Percentiles rank a stretch among this genome's conserved stretches.
These are phyloP conservation scores for Pachypanchax playfairii DNA, from an alignment of 2,113 vertebrate genomes.

Conservation along the genomic window DNA sequence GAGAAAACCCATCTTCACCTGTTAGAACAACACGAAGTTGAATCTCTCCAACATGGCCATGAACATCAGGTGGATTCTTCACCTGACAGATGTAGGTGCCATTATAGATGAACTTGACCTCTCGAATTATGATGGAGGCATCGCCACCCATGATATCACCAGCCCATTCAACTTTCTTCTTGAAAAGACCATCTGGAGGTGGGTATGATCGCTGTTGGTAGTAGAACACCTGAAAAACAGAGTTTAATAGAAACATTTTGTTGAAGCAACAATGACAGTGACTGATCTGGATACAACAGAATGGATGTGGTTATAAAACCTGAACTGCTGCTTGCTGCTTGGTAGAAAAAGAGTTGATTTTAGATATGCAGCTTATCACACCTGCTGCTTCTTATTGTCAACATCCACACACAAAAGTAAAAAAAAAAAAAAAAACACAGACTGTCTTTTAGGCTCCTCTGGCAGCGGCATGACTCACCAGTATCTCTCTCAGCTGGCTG, in stretches of 20 bases:
- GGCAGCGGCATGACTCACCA: conserved; percentile 62
- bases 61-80: conserved; percentile 90
- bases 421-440: conserved; percentile 9
- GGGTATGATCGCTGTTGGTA: conserved; percentile 80
- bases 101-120: conserved; percentile 87
- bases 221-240: conserved; percentile 84
- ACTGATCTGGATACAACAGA: neutral
- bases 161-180: conserved; percentile 82
- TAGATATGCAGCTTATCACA: conserved; percentile 6
- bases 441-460: conserved; percentile 42
- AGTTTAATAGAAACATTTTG: neutral
- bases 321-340: neutral
- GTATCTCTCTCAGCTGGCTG: conserved; percentile 43
- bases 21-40: conserved; percentile 82
- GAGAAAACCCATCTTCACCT: conserved; percentile 61
- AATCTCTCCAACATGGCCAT: conserved; percentile 84
- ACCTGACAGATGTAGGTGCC: conserved; percentile 93
- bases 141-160: conserved; percentile 84
- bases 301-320: neutral
- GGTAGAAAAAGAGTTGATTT: conserved; percentile 7
- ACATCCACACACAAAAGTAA: conserved; percentile 23
- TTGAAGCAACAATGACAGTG: neutral
- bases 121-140: conserved; percentile 84
- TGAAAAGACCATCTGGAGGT: conserved; percentile 79
- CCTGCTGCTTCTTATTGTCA: conserved; percentile 27